Evolutionary conservation across 2,888 invertebrate genomes (phyloP).

Genomic region (Baronia brevicornis): DNA sequence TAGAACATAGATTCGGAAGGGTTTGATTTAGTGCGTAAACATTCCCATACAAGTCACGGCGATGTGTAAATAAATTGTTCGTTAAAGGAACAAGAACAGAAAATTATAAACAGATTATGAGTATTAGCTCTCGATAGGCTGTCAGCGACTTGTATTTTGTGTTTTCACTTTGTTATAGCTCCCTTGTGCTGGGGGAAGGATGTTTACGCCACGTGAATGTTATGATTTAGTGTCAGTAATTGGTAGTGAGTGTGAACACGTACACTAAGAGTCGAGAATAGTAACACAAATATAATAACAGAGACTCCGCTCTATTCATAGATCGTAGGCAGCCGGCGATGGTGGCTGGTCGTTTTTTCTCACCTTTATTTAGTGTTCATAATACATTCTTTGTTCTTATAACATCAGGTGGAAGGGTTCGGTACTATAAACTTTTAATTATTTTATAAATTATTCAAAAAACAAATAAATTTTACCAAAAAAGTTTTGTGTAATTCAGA

Average conservation of each 20-base stretch:
- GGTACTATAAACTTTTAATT: too few species aligned
- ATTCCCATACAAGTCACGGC: too few species aligned
- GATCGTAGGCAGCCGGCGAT: constrained; percentile 29
- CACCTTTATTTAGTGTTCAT: constrained; percentile 11
- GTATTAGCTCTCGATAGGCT: constrained; percentile 65
- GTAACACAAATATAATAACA: constrained; percentile 69
- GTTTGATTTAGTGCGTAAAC: constrained; percentile 60
- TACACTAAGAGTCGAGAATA: constrained; percentile 61
- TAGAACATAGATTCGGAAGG: constrained; percentile 36
- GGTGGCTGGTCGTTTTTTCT: constrained; percentile 5
- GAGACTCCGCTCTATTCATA: constrained; percentile 56
- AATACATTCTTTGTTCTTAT: constrained; percentile 5
- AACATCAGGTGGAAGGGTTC: constrained; percentile 6
- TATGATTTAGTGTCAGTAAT: constrained; percentile 72
- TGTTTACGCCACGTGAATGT: constrained; percentile 67
- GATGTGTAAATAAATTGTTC: too few species aligned
- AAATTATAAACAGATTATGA: constrained; percentile 55
- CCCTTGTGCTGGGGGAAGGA: constrained; percentile 45
- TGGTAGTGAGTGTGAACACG: constrained; percentile 69
- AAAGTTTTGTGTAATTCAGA: too few species aligned
- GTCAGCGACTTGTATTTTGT: constrained; percentile 63
- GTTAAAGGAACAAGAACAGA: constrained; percentile 43
- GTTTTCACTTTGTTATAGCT: constrained; percentile 50
- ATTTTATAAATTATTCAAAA: too few species aligned
- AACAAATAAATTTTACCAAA: too few species aligned